phyloP scores from a whole-genome alignment of 2,797 vertebrate genomes.

The Vultur gryphus region DNA sequence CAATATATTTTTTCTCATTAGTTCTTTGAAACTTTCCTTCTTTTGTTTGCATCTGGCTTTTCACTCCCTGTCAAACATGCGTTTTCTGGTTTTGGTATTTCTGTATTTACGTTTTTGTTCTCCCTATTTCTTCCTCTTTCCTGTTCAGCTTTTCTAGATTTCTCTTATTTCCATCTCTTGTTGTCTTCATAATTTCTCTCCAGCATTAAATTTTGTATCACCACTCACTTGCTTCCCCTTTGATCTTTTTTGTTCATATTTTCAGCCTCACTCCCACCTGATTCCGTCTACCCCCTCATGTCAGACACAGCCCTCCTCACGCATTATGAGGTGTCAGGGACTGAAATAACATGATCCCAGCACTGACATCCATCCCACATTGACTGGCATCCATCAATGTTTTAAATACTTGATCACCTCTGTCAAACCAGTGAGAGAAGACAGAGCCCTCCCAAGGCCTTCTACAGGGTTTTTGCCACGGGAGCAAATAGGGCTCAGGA shows the following conservation, averaged over 20 bases:
- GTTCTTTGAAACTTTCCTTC: background rate
- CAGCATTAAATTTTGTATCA: background rate
- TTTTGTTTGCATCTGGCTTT: background rate
- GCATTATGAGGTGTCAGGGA: background rate
- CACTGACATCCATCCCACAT: background rate
- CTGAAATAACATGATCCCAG: background rate
- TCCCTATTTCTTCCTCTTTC: background rate
- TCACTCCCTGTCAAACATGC: background rate
- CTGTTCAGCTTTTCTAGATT: background rate
- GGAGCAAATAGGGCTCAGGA: background rate
- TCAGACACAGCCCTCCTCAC: background rate
- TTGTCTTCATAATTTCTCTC: background rate
- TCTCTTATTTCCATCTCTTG: background rate
- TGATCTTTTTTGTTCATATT: background rate
- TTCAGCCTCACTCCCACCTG: background rate
- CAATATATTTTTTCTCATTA: background rate
- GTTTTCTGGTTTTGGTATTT: background rate
- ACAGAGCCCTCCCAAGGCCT: background rate
- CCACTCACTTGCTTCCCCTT: background rate
- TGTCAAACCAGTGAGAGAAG: background rate
- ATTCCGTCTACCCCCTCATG: background rate
- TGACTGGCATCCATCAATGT: background rate
- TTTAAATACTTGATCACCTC: background rate
- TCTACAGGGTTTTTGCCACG: rapidly evolving
- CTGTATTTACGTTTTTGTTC: background rate